Evolutionary conservation across 2,113 vertebrate genomes (phyloP), one percentile per base, ranked within the genome.

Genomic region (Cavia porcellus): DNA sequence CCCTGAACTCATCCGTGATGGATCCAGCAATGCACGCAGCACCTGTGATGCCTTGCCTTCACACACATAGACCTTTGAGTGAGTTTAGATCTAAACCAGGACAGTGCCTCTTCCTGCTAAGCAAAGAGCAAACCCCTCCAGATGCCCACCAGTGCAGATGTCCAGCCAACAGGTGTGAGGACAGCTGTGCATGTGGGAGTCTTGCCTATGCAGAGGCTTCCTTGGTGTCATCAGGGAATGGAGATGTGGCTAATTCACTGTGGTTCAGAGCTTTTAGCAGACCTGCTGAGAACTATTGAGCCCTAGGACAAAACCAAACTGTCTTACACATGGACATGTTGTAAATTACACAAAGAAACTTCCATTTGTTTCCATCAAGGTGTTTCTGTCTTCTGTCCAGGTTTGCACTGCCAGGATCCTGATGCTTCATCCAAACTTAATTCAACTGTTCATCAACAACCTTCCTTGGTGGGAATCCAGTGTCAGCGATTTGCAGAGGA

Each of bases 151-250:
- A n/a, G 55, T 2, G 38, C 61, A 15, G n/a, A 57, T 7, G 9
- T 2, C 15, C 32, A 5, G 45, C 14, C 32, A 9, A 1, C 3
- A 30, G 14, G 0, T 6, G 5, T 28, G 22, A 28, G 9, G 32
- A 9, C 19, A 24, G 24, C 3, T 6, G 38, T 7, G 0, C 15
- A 0, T 25, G 3, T 66, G 45, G 13, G 20, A 11, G n/a, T 3
- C 42, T 55, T 25, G 32, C 22, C n/a, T 35, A 15, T 3, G 25
- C 74, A 22, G 38, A 20, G 45, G 32, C 20, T 14, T 52, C 28
- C 11, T 59, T 22, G 9, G 7, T 15, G 35, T 59, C 79, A 77
- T 30, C 1, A 12, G 57, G 72, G 74, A 52, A 22, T 3, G 20
- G 45, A 79, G 55, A 52, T 2, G 38, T 24, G 38, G 38, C 10